phyloP scores from a whole-genome alignment of 2,888 invertebrate species.

The Pristionchus arcanus region DNA sequence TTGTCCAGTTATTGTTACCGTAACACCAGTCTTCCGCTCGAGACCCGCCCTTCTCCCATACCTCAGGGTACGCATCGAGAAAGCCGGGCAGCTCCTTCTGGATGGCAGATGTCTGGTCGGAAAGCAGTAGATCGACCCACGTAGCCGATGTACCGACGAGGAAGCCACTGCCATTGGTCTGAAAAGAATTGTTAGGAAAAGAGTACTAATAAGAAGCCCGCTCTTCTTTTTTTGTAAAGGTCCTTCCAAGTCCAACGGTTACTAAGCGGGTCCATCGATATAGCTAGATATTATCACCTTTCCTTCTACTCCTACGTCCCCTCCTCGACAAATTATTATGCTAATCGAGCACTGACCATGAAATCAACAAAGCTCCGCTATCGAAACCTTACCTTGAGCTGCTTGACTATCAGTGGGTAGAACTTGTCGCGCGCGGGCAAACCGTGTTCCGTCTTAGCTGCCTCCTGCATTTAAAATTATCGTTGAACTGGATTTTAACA shows the following conservation, averaged over 20 bases:
- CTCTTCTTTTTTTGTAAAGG: too few relatives aligned
- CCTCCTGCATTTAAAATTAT: conserved; percentile 21
- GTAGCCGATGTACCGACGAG: conserved; percentile 67
- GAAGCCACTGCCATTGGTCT: conserved; percentile 67
- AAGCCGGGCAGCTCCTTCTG: conserved; percentile 65
- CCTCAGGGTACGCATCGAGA: conserved; percentile 67
- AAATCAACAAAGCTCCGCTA: neutral
- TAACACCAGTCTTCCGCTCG: neutral
- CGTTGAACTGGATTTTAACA: too few relatives aligned
- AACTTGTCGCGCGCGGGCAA: conserved; percentile 35
- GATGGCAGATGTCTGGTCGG: conserved; percentile 66
- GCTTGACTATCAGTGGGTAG: conserved; percentile 45
- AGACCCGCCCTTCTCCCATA: conserved; percentile 44
- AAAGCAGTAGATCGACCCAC: conserved; percentile 71
- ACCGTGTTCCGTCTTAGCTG: conserved; percentile 40
- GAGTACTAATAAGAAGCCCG: too few relatives aligned
- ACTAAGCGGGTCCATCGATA: too few relatives aligned
- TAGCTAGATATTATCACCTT: too few relatives aligned
- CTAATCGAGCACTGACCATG: neutral
- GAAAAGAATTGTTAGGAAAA: too few relatives aligned
- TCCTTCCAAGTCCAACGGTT: too few relatives aligned
- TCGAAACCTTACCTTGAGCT: conserved; percentile 50
- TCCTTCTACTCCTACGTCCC: too few relatives aligned
- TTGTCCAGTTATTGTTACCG: too few relatives aligned
- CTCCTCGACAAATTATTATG: neutral